phyloP scores from a whole-genome alignment of 2,888 invertebrate species.

The Yponomeuta plumbellus region DNA sequence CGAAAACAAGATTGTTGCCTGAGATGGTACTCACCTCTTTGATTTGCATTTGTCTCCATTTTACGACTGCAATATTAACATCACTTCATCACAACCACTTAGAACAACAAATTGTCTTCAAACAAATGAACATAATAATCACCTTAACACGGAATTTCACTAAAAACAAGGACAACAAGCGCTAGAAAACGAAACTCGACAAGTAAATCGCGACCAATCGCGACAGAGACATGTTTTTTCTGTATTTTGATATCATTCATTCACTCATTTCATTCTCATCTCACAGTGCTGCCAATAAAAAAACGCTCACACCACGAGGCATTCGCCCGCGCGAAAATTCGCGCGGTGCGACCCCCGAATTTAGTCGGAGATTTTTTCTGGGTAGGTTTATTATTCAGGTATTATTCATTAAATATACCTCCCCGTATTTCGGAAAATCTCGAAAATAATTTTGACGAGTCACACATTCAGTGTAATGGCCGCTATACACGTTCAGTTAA shows the following conservation, averaged over 20 bases:
- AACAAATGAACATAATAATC: neutral
- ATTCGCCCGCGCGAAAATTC: too few relatives aligned
- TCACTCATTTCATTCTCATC: too few relatives aligned
- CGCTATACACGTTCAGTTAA: too few relatives aligned
- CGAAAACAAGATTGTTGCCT: constrained; percentile 58
- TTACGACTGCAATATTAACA: constrained; percentile 39
- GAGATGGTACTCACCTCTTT: constrained; percentile 58
- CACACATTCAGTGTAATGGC: too few relatives aligned
- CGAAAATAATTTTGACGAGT: too few relatives aligned
- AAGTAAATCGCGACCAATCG: constrained; percentile 22
- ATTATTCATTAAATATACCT: too few relatives aligned
- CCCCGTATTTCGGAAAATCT: too few relatives aligned
- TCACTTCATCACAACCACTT: constrained; percentile 61
- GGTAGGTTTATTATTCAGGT: too few relatives aligned
- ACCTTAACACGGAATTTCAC: constrained; percentile 5
- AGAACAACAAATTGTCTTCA: constrained; percentile 24
- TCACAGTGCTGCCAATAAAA: too few relatives aligned
- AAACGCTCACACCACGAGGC: too few relatives aligned
- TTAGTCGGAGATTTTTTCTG: too few relatives aligned
- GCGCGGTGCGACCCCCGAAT: too few relatives aligned
- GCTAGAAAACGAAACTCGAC: constrained; percentile 37
- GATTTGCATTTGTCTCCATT: constrained; percentile 70
- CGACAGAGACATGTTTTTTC: constrained; percentile 30
- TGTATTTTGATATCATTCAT: neutral
- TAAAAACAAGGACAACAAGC: constrained; percentile 39